These are phyloP conservation scores for Fragum fragum DNA, from an alignment of 2,888 invertebrate genomes.

Conservation along the genomic window DNA sequence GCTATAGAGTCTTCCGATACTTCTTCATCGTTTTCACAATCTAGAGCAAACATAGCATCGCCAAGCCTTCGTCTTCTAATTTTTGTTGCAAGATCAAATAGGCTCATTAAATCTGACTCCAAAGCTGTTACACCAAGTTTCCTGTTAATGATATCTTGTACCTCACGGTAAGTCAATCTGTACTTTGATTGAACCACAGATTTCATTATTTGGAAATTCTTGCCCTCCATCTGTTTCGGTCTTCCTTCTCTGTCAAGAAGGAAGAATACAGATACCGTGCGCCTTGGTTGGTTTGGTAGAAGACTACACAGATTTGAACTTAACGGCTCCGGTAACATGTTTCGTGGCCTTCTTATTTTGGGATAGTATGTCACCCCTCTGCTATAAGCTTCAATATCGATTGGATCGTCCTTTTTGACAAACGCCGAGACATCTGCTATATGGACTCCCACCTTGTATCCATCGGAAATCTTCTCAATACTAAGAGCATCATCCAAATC, in stretches of 20 bases:
- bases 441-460: constrained; percentile 70
- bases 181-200: constrained; percentile 62
- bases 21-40: constrained; percentile 53
- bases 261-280: constrained; percentile 74
- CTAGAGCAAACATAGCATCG: constrained; percentile 57
- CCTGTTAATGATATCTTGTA: constrained; percentile 65
- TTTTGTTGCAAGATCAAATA: constrained; percentile 50
- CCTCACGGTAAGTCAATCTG: constrained; percentile 70
- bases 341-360: constrained; percentile 44
- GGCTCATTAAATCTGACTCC: constrained; percentile 27
- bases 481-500: constrained; percentile 76
- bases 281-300: constrained; percentile 62
- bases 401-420: constrained; percentile 59
- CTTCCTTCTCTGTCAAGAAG: constrained; percentile 57
- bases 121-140: constrained; percentile 11
- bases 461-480: constrained; percentile 41
- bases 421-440: constrained; percentile 74
- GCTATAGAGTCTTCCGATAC: constrained; percentile 27
- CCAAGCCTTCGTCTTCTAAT: constrained; percentile 57
- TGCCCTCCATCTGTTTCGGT: constrained; percentile 44
- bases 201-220: constrained; percentile 33
- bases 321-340: constrained; percentile 77
- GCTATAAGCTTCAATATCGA: constrained; percentile 71
- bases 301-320: constrained; percentile 72
- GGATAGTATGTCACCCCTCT: constrained; percentile 70